Base-by-base conservation (phyloP, 2,888 invertebrate species). In the Dromius quadrimaculatus region DNA sequence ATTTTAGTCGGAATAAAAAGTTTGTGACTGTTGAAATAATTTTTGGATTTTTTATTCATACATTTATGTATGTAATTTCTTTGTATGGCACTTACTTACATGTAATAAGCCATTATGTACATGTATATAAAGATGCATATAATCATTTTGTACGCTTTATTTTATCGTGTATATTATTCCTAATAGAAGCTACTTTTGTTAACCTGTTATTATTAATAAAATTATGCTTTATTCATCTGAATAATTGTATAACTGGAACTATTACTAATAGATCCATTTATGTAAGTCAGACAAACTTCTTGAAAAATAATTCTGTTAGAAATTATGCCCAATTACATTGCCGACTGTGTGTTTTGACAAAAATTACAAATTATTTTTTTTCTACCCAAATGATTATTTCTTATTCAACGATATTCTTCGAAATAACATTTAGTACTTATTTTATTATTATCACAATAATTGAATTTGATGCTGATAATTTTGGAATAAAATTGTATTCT, bases 391-490 rank as follows among this genome's bases (percentile, higher is more conserved):
- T 63, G 28, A 17, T 28, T 22, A 23, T 63, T 23, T 28, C 43
- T 17, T 63, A 63, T 41, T 63, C 45, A 32, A 28, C 63, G 15
- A 63, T 63, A 45, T 63, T 63, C 28, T 13, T 63, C 5, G 63
- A 63, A 63, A 15, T 63, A 22, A 63, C 63, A 2, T 63, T 63
- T 23, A 63, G 63, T 43, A 43, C 23, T 22, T 63, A 63, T 63
- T 63, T 63, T 45, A 22, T 63, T 23, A 63, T 41, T 17, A 63
- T 63, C 15, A 41, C 63, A 15, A 17, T 43, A 23, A 63, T 63
- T 43, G 43, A 43, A 9, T 63, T 63, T 63, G 17, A 45, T 28
- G 45, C n/a, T 43, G 63, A 63, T 15, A 63, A 9, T 45, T 23
- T 45, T 9, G 63, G 63, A n/a, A 17, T 63, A 9, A 63, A 63